Base-by-base conservation (phyloP, 2,888 invertebrate genomes). In the Drosophila birchii region DNA sequence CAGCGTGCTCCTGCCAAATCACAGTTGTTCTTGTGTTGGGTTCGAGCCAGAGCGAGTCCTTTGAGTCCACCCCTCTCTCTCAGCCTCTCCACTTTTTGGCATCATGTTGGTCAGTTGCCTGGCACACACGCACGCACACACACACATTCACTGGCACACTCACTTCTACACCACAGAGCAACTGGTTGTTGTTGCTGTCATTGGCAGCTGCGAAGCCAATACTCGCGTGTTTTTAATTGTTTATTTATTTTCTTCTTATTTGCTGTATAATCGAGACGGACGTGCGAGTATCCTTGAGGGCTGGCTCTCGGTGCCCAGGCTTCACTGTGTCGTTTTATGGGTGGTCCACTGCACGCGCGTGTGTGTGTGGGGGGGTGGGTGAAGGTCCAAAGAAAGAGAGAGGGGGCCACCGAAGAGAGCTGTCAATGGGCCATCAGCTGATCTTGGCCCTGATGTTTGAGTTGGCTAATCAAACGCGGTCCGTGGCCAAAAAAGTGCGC, bases 221-320 rank as follows among this genome's bases (percentile, higher is more conserved):
- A 67, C 68, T 43, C 80, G 51, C 69, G 72, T 72, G 57, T 57
- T 41, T 55, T 57, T 70, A 74, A 62, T 82, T 77, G 62, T 73
- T 78, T 69, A 61, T 73, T 56, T 56, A 54, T 39, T 34, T 57
- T 57, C 60, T 82, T 83, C 60, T 78, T 79, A 23, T 76, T 86
- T 58, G 88, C 91, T 91, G 91, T 90, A 91, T 92, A 88, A 91
- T 92, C 91, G 92, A 92, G 92, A 92, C 92, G 92, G 90, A 92
- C 92, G 84, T 79, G 49, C 51, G 51, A 38, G 68, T 57, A 80
- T 84, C 78, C 77, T 69, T 56, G 18, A 61, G 57, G 43, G 63
- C 68, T 82, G 55, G 79, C 77, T 71, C 70, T 54, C 71, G 61
- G 53, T 47, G 56, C 43, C 76, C 78, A 73, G 75, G 79, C 79